phyloP scores from a whole-genome alignment of 1,140 invertebrate genomes.

The Zeugodacus cucurbitae region DNA sequence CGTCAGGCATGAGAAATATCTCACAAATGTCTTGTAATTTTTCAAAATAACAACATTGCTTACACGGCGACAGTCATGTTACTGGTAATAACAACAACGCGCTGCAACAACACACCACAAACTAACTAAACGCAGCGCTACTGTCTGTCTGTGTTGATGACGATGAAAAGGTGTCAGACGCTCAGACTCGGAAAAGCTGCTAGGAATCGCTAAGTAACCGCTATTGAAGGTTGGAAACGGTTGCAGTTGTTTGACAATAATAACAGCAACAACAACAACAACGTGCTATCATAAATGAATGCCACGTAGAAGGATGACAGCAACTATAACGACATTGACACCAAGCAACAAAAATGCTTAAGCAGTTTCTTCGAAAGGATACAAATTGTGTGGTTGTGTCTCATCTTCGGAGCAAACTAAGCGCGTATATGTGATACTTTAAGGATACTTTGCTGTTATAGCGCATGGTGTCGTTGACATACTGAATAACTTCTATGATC shows the following conservation, averaged over 20 bases:
- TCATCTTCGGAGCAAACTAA: neutral
- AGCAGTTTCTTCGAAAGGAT: neutral
- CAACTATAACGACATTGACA: conserved; percentile 17
- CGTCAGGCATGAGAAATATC: neutral
- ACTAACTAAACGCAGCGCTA: neutral
- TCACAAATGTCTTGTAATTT: neutral
- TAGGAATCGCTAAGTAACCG: neutral
- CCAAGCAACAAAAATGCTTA: neutral
- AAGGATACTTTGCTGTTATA: neutral
- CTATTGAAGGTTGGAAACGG: neutral
- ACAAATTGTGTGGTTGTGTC: neutral
- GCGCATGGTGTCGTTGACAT: neutral
- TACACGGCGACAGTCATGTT: neutral
- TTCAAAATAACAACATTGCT: conserved; percentile 17
- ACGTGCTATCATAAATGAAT: neutral
- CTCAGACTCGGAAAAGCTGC: neutral
- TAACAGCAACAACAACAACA: neutral
- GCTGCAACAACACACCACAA: neutral
- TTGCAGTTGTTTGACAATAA: neutral
- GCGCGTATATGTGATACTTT: neutral
- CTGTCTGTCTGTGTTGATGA: neutral
- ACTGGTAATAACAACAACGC: neutral
- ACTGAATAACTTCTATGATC: neutral
- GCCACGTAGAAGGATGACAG: neutral
- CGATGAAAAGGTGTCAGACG: conserved; percentile 14